Evolutionary conservation across 2,113 vertebrate species (phyloP).

Genomic region (Acrocephalus kingi): DNA sequence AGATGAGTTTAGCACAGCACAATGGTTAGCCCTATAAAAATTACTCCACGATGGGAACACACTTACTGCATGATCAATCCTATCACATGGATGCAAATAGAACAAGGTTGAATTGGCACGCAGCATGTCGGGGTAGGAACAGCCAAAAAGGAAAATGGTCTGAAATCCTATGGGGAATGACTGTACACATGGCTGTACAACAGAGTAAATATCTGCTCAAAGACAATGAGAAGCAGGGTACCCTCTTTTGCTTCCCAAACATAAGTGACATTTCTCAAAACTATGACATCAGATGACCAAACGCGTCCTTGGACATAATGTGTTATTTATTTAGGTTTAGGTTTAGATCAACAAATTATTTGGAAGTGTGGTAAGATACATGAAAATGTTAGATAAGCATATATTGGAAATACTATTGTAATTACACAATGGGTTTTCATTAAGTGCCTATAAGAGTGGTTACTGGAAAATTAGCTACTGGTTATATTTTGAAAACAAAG

Average conservation of each 20-base stretch:
- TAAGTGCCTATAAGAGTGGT: neutral
- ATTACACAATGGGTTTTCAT: neutral
- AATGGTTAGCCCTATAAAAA: constrained; percentile 7
- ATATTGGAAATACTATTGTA: neutral
- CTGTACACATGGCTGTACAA: neutral
- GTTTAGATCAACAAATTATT: neutral
- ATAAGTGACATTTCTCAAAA: neutral
- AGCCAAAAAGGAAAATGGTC: neutral
- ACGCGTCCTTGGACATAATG: neutral
- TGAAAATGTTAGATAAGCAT: neutral
- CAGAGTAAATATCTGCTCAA: neutral
- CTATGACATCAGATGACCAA: neutral
- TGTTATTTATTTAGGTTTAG: neutral
- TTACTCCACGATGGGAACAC: neutral
- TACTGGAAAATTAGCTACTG: neutral
- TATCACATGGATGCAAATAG: neutral
- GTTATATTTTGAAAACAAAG: constrained; percentile 1
- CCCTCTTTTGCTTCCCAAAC: neutral
- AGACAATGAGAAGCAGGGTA: neutral
- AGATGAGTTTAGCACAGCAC: neutral
- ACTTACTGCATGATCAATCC: constrained; percentile 8
- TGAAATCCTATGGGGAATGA: neutral
- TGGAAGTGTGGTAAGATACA: neutral
- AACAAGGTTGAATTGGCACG: neutral
- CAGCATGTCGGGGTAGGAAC: neutral